Evolutionary conservation across 1,140 invertebrate species (phyloP), one percentile per base, ranked within the genome.

Genomic region (Tetragnatha versicolor): DNA sequence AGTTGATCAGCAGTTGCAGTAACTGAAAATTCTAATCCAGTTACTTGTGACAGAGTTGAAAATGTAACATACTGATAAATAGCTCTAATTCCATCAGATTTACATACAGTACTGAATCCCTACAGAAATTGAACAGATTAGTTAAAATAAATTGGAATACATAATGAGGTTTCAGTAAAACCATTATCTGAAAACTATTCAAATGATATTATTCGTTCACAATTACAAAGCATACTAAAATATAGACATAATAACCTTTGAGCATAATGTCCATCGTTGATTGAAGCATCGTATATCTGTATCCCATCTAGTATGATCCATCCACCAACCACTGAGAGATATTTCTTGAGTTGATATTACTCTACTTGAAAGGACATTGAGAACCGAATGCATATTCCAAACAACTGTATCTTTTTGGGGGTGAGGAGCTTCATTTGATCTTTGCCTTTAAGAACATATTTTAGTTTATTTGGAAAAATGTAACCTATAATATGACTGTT

Each of bases 61-160:
- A 83, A 66, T 10, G 81, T 76, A 29, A 83, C 33, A 76, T 80
- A 83, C 47, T 83, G 83, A 80, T 83, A 83, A 29, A 83, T 80
- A 12, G 82, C 76, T 49, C 83, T 45, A 35, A 82, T 79, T 17
- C 79, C 68, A 73, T 83, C 80, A 12, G 66, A 27, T 70, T 81
- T 81, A 68, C 83, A 83, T 33, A 70, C 14, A 29, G 70, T 79
- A 35, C 79, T 78, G 20, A 83, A 83, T 25, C 82, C 81, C 82
- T 83, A 31, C 22, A 75, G n/a, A 69, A 79, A 45, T 27, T 25
- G 27, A 12, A 20, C 9, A 68, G 22, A 20, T 14, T 4, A 63
- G 3, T 22, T 22, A 9, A 63, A 9, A 31, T 63, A n/a, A 27
- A 27, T 27, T 27, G 29, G 25, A 9, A 60, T 35, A 17, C 3